These are phyloP conservation scores for Euthynnus affinis DNA, from an alignment of 2,797 vertebrate species.

Conservation along the genomic window DNA sequence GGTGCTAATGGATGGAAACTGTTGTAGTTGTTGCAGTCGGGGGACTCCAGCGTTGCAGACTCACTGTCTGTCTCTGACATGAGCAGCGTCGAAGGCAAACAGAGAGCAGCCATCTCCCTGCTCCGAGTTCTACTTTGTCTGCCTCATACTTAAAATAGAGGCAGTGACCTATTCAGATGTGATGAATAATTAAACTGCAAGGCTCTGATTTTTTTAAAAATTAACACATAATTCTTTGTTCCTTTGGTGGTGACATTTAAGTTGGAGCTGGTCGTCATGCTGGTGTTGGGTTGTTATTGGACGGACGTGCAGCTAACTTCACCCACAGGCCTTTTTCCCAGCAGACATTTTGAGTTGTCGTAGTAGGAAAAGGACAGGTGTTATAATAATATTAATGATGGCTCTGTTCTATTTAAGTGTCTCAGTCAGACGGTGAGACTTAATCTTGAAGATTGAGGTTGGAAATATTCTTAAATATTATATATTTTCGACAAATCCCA, in stretches of 20 bases:
- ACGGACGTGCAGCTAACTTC: slow-evolving; percentile 40
- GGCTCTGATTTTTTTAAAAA: slow-evolving; percentile 74
- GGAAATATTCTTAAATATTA: too few species aligned
- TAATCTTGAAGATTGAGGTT: too few species aligned
- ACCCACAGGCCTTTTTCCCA: slow-evolving; percentile 51
- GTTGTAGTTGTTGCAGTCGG: slow-evolving; percentile 13
- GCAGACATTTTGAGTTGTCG: slow-evolving; percentile 55
- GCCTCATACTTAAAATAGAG: slow-evolving; percentile 77
- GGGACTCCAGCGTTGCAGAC: slow-evolving; percentile 32
- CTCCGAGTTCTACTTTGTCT: slow-evolving; percentile 71
- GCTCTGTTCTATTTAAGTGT: not conserved
- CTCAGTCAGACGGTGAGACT: too few species aligned
- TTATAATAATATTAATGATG: slow-evolving; percentile 47
- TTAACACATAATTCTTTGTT: slow-evolving; percentile 72
- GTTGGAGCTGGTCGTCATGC: slow-evolving; percentile 54
- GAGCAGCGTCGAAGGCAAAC: slow-evolving; percentile 44
- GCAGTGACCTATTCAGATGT: slow-evolving; percentile 83
- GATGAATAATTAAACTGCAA: slow-evolving; percentile 83
- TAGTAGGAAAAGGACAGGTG: slow-evolving; percentile 41
- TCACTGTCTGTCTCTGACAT: slow-evolving; percentile 49
- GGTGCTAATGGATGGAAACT: slow-evolving; percentile 39
- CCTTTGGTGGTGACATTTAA: slow-evolving; percentile 65
- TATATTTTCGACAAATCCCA: too few species aligned
- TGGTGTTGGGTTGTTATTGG: slow-evolving; percentile 40
- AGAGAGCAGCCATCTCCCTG: slow-evolving; percentile 59